These are phyloP conservation scores for Propithecus coquereli DNA, from an alignment of 2,113 vertebrate genomes.

Conservation along the genomic window DNA sequence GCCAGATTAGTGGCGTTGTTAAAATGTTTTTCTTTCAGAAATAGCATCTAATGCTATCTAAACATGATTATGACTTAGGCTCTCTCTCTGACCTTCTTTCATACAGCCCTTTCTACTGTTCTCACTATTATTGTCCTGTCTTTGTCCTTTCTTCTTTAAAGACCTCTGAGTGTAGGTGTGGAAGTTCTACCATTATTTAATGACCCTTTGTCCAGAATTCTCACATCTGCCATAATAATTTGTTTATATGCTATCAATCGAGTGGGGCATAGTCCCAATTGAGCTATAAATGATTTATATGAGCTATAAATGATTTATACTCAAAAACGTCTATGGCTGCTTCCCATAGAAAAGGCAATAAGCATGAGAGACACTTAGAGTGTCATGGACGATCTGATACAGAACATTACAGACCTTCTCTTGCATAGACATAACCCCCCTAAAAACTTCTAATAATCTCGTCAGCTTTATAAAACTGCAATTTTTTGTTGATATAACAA, in stretches of 20 bases:
- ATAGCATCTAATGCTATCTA: neutral
- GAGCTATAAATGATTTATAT: neutral
- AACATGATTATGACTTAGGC: neutral
- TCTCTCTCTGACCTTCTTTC: neutral
- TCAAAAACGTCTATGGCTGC: neutral
- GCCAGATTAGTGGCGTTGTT: neutral
- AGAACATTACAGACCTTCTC: neutral
- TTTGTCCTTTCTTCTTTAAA: neutral
- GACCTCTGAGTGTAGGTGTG: neutral
- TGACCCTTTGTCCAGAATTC: neutral
- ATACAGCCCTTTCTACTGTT: neutral
- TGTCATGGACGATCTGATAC: neutral
- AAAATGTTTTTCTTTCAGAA: neutral
- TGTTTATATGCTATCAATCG: neutral
- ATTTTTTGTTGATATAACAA: neutral
- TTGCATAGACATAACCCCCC: neutral
- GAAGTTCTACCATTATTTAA: neutral
- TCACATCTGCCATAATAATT: neutral
- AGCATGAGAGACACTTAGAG: neutral
- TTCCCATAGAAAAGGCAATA: neutral
- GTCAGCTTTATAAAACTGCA: neutral
- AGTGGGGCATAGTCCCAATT: neutral
- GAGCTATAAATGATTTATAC: neutral
- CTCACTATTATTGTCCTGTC: too few relatives aligned
- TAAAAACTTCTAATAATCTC: neutral